Base-by-base conservation (phyloP, 2,888 invertebrate genomes). In the Adela reaumurella region DNA sequence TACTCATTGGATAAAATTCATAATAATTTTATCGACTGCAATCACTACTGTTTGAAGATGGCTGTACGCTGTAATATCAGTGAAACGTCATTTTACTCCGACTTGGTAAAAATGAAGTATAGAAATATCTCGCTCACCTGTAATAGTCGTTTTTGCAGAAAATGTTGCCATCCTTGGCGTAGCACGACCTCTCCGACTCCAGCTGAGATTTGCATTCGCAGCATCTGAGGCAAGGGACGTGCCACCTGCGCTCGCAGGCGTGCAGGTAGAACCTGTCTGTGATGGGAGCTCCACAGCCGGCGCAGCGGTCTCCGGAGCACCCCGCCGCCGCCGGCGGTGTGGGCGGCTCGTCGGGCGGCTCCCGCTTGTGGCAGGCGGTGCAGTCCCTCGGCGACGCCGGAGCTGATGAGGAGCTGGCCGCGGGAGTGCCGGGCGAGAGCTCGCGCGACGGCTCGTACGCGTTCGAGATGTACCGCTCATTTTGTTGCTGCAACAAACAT, bases 111-210 rank as follows among this genome's bases (percentile, higher is more conserved):
- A n/a, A n/a, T n/a, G n/a, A n/a, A n/a, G n/a, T n/a, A n/a, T n/a
- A n/a, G n/a, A n/a, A n/a, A n/a, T n/a, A n/a, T n/a, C n/a, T n/a
- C n/a, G n/a, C 90, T 87, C 67, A 97, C 97, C 94, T 89, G 82
- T 93, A 92, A 77, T 97, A 97, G 77, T 97, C 96, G 67, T 92
- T 92, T 81, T 94, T 95, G 85, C 97, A 97, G 78, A 93, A 96
- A 62, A 96, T 95, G 67, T 90, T 90, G 61, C 93, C 94, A 68
- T 95, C 94, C 57, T 93, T 84, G 55, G 93, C 89, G 71, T 94
- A 97, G 74, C 96, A 97, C 57, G 95, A 89, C 65, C 90, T 87
- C 68, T 96, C 94, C 1, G 92, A 88, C 69, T 96, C 96, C 57
- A 97, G 82, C 3, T 91, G 88, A 74, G 89, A 87, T 62, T 91